Conservation (phyloP, 2,797 vertebrate genomes). For the Pangasius krempfi region DNA sequence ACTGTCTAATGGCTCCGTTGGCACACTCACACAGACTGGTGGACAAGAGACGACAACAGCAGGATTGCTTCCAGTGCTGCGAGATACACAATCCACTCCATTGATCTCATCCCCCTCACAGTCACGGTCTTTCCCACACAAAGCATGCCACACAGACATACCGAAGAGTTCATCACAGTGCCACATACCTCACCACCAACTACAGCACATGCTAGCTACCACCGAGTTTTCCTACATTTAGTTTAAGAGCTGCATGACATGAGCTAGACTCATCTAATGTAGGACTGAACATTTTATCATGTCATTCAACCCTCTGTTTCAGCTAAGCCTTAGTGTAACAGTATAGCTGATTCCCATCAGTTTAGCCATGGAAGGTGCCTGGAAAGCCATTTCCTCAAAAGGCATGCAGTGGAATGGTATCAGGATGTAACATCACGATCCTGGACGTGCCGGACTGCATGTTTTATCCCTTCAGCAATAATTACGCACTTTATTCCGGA, state of each 20-base stretch:
- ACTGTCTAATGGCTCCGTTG: neutral
- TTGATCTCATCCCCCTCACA: conserved; percentile 64
- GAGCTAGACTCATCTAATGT: neutral
- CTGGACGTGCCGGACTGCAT: neutral
- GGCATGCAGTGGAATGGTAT: neutral
- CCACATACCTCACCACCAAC: conserved; percentile 23
- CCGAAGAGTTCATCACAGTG: conserved; percentile 52
- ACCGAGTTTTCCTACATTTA: neutral
- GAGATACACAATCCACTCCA: conserved; percentile 73
- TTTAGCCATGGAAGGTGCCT: neutral
- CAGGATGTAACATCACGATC: neutral
- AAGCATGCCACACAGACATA: conserved; percentile 49
- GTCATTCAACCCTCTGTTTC: neutral
- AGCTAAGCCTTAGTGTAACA: neutral
- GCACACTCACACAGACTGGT: conserved; percentile 3
- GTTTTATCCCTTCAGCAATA: neutral
- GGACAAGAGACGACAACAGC: conserved; percentile 67
- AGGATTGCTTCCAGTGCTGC: conserved; percentile 72
- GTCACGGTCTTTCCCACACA: conserved; percentile 35
- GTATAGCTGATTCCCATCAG: neutral
- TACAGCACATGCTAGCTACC: neutral
- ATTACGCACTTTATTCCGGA: neutral
- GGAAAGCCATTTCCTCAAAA: neutral
- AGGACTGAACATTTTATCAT: neutral
- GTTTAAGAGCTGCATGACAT: neutral